A percentile compares a stretch with the other conserved stretches of the same genome.
Conservation (phyloP, 2,113 vertebrate genomes). For the Eurystomus gularis region DNA sequence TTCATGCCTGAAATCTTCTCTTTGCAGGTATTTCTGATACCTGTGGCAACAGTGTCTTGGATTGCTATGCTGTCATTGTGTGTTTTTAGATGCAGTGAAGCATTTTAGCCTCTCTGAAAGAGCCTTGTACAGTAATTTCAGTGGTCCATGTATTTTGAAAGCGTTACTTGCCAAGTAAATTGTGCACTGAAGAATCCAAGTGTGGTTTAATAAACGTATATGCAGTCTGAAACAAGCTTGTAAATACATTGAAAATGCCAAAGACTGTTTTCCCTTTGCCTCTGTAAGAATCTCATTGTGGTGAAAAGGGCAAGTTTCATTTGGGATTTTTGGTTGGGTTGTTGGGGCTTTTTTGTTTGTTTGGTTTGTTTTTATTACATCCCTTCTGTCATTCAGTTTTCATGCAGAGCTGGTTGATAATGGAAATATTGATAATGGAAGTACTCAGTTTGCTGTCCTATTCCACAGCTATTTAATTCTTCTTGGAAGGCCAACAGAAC, state of each 20-base stretch:
- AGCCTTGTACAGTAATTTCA: background rate
- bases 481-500: background rate
- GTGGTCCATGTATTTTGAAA: background rate
- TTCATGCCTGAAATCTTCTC: constrained; percentile 7
- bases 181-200: background rate
- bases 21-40: background rate
- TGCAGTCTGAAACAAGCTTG: constrained; percentile 4
- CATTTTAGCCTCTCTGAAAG: background rate
- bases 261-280: background rate
- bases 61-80: background rate
- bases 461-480: background rate
- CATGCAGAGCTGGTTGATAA: background rate
- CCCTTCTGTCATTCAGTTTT: background rate
- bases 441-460: background rate
- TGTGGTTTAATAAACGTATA: background rate
- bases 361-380: background rate
- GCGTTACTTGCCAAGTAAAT: background rate
- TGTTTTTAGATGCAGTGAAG: constrained; percentile 4
- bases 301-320: background rate
- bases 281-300: background rate
- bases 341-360: background rate
- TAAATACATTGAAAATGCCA: background rate
- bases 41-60: background rate
- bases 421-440: too few species aligned
- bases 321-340: background rate